Conservation (phyloP, 1,140 invertebrate genomes). For the Pogonognathellus flavescens region DNA sequence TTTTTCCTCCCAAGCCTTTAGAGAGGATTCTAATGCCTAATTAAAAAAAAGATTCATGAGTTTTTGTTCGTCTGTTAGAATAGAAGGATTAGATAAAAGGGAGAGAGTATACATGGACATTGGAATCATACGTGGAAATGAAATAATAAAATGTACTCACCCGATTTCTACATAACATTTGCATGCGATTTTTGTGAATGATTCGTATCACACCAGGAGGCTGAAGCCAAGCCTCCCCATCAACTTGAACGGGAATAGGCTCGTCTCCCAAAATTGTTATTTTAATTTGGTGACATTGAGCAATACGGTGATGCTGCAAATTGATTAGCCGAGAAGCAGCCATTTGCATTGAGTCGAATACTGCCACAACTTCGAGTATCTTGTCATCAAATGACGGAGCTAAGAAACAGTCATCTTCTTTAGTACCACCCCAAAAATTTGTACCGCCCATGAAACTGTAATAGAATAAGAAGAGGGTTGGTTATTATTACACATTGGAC, state of each 20-base stretch:
- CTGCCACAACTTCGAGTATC: conserved; percentile 90
- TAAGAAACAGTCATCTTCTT: conserved; percentile 89
- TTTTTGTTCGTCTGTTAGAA: not conserved
- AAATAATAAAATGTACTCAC: too few species aligned
- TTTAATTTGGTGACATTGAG: conserved; percentile 94
- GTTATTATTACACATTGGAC: conserved; percentile 41
- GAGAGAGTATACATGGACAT: too few species aligned
- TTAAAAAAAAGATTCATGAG: conserved; percentile 58
- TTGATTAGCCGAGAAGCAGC: conserved; percentile 94
- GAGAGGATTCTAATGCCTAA: conserved; percentile 86
- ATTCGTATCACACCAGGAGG: conserved; percentile 95
- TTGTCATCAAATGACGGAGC: conserved; percentile 93
- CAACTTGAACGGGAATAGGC: conserved; percentile 67
- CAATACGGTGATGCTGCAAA: conserved; percentile 95
- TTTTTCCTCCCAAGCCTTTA: conserved; percentile 95
- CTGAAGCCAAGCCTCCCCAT: conserved; percentile 95
- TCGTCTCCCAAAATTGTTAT: conserved; percentile 89
- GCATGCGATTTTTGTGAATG: conserved; percentile 95
- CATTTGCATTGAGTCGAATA: conserved; percentile 97
- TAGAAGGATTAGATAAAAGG: not conserved
- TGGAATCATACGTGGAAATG: too few species aligned
- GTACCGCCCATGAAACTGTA: conserved; percentile 95
- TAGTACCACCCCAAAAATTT: conserved; percentile 97
- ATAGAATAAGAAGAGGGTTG: conserved; percentile 60
- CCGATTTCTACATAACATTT: conserved; percentile 93